These are phyloP conservation scores for Cataglyphis hispanica DNA, from an alignment of 1,140 invertebrate species.

Conservation along the genomic window DNA sequence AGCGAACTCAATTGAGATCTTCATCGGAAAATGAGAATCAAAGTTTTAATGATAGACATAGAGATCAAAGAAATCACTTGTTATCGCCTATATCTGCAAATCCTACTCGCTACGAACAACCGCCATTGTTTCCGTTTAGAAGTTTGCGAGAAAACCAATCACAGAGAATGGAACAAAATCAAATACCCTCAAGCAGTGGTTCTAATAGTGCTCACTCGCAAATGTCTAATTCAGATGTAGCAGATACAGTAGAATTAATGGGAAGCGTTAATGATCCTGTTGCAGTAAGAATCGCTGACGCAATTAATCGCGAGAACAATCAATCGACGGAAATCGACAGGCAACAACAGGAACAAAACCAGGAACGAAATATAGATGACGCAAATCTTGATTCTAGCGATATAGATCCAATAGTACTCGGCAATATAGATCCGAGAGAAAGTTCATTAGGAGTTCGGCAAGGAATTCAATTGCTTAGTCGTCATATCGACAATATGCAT, in stretches of 20 bases:
- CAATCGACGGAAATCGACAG: background rate
- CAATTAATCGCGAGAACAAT: background rate
- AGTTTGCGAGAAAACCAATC: slow-evolving; percentile 77
- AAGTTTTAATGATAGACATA: slow-evolving; percentile 32
- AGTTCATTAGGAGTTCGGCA: slow-evolving; percentile 63
- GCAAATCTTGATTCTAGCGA: slow-evolving; percentile 12
- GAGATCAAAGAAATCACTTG: slow-evolving; percentile 63
- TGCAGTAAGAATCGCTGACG: background rate
- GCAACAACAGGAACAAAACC: slow-evolving; percentile 1
- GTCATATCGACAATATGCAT: slow-evolving; percentile 85
- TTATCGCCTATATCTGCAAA: slow-evolving; percentile 79
- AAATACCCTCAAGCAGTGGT: background rate
- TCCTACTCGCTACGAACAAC: slow-evolving; percentile 79
- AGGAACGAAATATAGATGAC: slow-evolving; percentile 14
- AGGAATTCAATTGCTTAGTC: slow-evolving; percentile 81
- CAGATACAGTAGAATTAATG: background rate
- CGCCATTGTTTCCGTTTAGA: slow-evolving; percentile 80
- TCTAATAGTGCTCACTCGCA: slow-evolving; percentile 1
- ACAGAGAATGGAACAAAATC: slow-evolving; percentile 67
- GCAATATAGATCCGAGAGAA: slow-evolving; percentile 40
- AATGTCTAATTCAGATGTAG: background rate
- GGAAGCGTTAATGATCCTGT: slow-evolving; percentile 13
- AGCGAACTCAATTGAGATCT: slow-evolving; percentile 8
- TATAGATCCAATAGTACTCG: slow-evolving; percentile 30
- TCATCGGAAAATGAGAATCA: slow-evolving; percentile 33